Evolutionary conservation across 2,797 vertebrate species (phyloP), one percentile per base, ranked within the genome.

Genomic region (Eremophila alpestris): DNA sequence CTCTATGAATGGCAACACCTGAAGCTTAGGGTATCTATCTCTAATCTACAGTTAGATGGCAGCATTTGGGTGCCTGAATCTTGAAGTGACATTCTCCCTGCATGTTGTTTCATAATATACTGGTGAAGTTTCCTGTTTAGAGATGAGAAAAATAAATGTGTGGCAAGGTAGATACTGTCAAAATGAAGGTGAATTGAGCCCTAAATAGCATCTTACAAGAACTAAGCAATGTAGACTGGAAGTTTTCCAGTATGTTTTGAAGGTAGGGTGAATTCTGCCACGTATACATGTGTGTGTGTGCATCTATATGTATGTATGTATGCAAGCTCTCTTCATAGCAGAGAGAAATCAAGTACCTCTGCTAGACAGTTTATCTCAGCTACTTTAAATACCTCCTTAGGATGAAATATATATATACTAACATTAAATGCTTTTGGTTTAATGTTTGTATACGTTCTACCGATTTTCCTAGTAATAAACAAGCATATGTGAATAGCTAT

Each of bases 241-340:
- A 70, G 13, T 2, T 54, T 91, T 83, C n/a, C 52, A 34, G 26
- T 29, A 20, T 19, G 2, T 38, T 4, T 0, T 43, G 54, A 58
- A 60, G 21, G 16, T 69, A 30, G 29, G 16, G 6, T 65, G 51
- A 69, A 46, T 81, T 92, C 30, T 82, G 26, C 40, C 30, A 5
- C 34, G 2, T 41, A 2, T 5, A 0, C 29, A 0, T 27, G 5
- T 52, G 5, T 60, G 5, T 60, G 2, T 84, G 8, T 64, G 7
- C 9, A 7, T 62, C 7, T 22, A 3, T 51, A 21, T 34, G 2
- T 62, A 20, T 19, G 2, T 40, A 13, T 32, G 8, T 40, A 9
- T 62, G 43, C 52, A 79, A 69, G 9, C 24, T 76, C n/a, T 69
- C 43, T 52, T 62, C 20, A 5, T 67, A 58, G 22, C 52, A 63